Evolutionary conservation across 1,140 invertebrate species (phyloP), one percentile per base, ranked within the genome.

Genomic region (Drosophila kohkoa): DNA sequence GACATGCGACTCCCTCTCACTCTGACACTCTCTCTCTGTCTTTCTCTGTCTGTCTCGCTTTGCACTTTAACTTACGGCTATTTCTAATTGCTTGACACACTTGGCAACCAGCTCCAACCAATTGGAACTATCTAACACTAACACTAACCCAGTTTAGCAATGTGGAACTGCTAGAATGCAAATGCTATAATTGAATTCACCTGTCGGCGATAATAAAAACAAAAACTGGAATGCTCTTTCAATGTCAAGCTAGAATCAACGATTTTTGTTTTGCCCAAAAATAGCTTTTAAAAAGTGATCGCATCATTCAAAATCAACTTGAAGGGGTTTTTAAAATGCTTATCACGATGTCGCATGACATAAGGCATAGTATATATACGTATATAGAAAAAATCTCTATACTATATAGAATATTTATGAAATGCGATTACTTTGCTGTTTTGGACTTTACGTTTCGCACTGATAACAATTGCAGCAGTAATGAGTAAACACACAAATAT

Each of bases 81-180:
- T 80, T 77, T 85, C 69, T 78, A 85, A 86, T 86, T 81, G 72
- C 77, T 64, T 81, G 78, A 78, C 76, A 81, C 76, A 81, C 75
- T 78, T 81, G 78, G 75, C 71, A 62, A 74, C 62, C 69, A 60
- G 64, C 72, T 75, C 41, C 54, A 66, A 63, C 59, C 76, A 79
- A 79, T 79, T 65, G 66, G 72, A 79, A 72, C 67, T 72, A 78
- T 76, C 63, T 69, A 62, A 11, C 7, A 10, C 35, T 38, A 30
- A 63, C 43, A 30, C 30, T 16, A 35, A 46, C 48, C 28, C 51
- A 71, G 15, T 20, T 77, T 7, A 60, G 59, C 52, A 57, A 57
- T 54, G 55, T 67, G n/a, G 55, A 63, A 49, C 55, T 72, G n/a
- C 15, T 5, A 32, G 51, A 62, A 72, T 76, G 75, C 46, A 74